phyloP scores from a whole-genome alignment of 2,888 invertebrate species.

The Pycnomerus fuliginosus region DNA sequence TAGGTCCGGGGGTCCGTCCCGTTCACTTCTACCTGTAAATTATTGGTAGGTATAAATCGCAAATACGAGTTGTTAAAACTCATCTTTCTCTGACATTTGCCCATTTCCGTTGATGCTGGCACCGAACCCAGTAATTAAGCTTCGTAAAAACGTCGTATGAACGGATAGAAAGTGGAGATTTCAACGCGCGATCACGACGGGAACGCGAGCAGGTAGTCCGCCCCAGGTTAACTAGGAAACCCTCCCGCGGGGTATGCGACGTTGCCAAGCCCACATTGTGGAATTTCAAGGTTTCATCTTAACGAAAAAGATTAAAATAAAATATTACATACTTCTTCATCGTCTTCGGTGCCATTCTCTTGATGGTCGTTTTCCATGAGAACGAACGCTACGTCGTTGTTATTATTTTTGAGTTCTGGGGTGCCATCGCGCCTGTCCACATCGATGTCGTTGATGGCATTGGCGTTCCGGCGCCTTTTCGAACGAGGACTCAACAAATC shows the following conservation, averaged over 20 bases:
- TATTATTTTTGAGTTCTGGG: slow-evolving; percentile 46
- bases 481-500: slow-evolving; percentile 47
- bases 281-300: slow-evolving; percentile 12
- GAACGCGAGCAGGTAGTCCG: slow-evolving; percentile 38
- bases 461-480: slow-evolving; percentile 44
- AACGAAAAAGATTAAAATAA: background rate
- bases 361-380: slow-evolving; percentile 50
- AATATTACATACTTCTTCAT: slow-evolving; percentile 46
- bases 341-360: slow-evolving; percentile 45
- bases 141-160: background rate
- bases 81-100: too few relatives aligned
- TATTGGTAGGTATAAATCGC: too few relatives aligned
- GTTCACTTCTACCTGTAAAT: slow-evolving; percentile 12
- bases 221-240: slow-evolving; percentile 52
- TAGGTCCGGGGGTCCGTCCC: too few relatives aligned
- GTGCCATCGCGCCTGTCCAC: slow-evolving; percentile 34
- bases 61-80: too few relatives aligned
- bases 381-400: slow-evolving; percentile 54
- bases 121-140: slow-evolving; percentile 3
- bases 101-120: background rate
- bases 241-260: slow-evolving; percentile 48
- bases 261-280: slow-evolving; percentile 22
- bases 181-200: slow-evolving; percentile 38
- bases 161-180: slow-evolving; percentile 28
- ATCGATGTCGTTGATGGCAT: slow-evolving; percentile 36